phyloP scores from a whole-genome alignment of 2,888 invertebrate genomes.

The Corbicula japonica region DNA sequence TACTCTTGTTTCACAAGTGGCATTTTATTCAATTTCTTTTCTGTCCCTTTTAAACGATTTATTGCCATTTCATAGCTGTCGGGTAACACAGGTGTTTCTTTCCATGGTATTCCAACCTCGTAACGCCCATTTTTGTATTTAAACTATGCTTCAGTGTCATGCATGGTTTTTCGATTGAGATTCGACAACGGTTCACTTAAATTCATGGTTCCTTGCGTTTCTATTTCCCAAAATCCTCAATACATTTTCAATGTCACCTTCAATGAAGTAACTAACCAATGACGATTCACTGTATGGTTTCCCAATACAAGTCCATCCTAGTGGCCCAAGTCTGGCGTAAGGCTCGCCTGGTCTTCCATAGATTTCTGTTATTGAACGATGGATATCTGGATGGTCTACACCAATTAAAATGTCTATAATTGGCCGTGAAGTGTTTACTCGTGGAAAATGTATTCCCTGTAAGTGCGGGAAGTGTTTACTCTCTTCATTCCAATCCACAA shows the following conservation, averaged over 20 bases:
- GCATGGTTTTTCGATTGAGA: too few species aligned
- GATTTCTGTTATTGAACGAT: slow-evolving; percentile 45
- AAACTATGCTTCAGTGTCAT: not conserved
- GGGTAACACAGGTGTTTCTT: not conserved
- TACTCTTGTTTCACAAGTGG: slow-evolving; percentile 38
- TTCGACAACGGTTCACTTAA: too few species aligned
- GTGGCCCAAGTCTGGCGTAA: slow-evolving; percentile 46
- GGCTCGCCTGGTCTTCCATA: slow-evolving; percentile 48
- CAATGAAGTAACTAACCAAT: not conserved
- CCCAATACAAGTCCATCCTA: slow-evolving; percentile 62
- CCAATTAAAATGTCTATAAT: slow-evolving; percentile 55
- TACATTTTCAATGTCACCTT: not conserved
- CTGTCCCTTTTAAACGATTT: slow-evolving; percentile 38
- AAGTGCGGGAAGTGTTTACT: slow-evolving; percentile 4
- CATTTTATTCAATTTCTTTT: slow-evolving; percentile 48
- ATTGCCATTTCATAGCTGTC: slow-evolving; percentile 27
- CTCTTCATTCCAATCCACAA: slow-evolving; percentile 25
- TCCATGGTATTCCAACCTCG: slow-evolving; percentile 39
- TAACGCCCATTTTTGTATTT: slow-evolving; percentile 23
- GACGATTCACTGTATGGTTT: not conserved
- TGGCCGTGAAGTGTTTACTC: not conserved
- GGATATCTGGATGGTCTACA: slow-evolving; percentile 52
- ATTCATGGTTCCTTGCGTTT: too few species aligned
- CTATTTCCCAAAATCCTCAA: slow-evolving; percentile 51
- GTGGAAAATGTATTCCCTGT: slow-evolving; percentile 17